Conservation (phyloP, 2,113 vertebrate genomes). For the Acinonyx jubatus region DNA sequence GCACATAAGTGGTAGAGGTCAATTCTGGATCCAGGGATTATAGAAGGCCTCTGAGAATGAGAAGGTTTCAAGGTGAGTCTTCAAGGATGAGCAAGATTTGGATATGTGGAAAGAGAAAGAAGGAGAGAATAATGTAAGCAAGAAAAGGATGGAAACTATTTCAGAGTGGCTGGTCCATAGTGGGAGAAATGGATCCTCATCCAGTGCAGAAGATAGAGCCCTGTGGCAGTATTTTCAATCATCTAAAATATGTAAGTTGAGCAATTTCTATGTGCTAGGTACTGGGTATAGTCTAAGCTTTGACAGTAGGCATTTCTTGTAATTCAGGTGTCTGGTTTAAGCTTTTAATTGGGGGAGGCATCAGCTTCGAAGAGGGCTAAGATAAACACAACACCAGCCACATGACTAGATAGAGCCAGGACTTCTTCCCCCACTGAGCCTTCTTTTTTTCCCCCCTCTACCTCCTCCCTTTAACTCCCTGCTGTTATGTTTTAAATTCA, state of each 20-base stretch:
- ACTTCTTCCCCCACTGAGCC: neutral
- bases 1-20: neutral
- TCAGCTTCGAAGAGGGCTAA: neutral
- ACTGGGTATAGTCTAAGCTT: neutral
- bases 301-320: neutral
- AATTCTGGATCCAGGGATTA: neutral
- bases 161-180: neutral
- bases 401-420: neutral
- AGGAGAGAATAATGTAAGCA: neutral
- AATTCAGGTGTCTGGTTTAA: neutral
- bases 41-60: neutral
- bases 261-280: neutral
- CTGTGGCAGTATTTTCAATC: neutral
- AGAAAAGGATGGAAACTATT: neutral
- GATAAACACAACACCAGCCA: neutral
- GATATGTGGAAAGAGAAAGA: neutral
- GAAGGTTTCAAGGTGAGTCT: neutral
- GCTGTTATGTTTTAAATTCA: neutral
- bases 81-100: neutral
- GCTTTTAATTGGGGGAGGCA: neutral
- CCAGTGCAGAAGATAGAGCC: no score
- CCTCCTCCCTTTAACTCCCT: neutral
- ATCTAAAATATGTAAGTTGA: neutral
- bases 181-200: rapidly evolving
- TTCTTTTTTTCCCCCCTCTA: neutral